Percentiles rank a stretch among this genome's conserved stretches.
Evolutionary conservation across 2,797 vertebrate genomes (phyloP).

Genomic region (Salmo trutta): DNA sequence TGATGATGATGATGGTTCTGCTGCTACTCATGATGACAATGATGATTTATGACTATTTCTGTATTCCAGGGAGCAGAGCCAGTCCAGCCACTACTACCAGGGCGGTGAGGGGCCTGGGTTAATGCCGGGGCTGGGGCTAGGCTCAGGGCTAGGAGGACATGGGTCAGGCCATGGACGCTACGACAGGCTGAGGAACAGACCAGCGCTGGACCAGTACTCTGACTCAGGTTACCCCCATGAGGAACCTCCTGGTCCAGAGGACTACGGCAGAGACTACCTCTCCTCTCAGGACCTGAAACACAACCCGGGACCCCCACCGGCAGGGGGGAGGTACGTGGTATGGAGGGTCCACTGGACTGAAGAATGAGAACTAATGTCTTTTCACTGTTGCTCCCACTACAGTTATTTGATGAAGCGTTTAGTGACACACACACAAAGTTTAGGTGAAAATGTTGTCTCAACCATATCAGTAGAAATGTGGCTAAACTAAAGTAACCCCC

Average conservation of each 20-base stretch:
- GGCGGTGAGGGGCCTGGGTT: slow-evolving; percentile 80
- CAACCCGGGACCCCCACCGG: slow-evolving; percentile 77
- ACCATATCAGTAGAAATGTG: neutral
- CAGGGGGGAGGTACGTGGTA: slow-evolving; percentile 76
- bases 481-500: neutral
- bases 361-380: neutral
- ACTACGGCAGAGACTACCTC: slow-evolving; percentile 77
- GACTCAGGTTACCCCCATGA: slow-evolving; percentile 74
- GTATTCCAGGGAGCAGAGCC: slow-evolving; percentile 57
- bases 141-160: slow-evolving; percentile 30
- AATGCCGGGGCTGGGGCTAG: slow-evolving; percentile 24
- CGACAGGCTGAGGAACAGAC: slow-evolving; percentile 79
- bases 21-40: neutral
- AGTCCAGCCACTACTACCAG: slow-evolving; percentile 77
- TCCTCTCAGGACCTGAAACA: slow-evolving; percentile 87
- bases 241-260: slow-evolving; percentile 49
- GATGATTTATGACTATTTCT: neutral
- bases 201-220: slow-evolving; percentile 80
- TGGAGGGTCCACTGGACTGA: neutral
- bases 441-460: neutral
- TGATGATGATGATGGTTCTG: neutral
- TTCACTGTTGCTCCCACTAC: neutral
- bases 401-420: no score
- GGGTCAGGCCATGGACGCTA: slow-evolving; percentile 83
- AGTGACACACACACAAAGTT: neutral